Percentiles rank a stretch among this genome's conserved stretches.
phyloP scores from a whole-genome alignment of 2,888 invertebrate species.

The Chrysotoxum bicinctum region DNA sequence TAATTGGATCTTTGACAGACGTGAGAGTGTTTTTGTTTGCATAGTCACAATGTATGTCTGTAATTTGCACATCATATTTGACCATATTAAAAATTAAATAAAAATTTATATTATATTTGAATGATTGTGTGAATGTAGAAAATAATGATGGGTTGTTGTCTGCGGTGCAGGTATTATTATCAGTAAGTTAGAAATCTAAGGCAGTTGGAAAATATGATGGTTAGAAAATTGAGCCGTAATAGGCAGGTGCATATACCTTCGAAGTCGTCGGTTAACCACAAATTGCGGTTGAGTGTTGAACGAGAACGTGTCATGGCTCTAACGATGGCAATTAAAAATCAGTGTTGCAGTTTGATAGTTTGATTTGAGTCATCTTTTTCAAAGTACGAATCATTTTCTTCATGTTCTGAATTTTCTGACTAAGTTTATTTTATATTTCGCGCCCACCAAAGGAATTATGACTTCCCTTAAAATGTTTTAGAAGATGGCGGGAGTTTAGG shows the following conservation, averaged over 20 bases:
- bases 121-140: background rate
- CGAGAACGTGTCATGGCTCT: background rate
- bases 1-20: constrained; percentile 9
- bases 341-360: background rate
- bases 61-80: constrained; percentile 39
- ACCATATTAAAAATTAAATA: background rate
- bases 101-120: background rate
- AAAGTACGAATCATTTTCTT: no score
- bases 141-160: background rate
- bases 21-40: constrained; percentile 39
- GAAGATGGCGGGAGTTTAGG: no score
- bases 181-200: constrained; percentile 1
- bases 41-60: constrained; percentile 48
- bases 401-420: no score
- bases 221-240: constrained; percentile 2
- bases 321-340: background rate
- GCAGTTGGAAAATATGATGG: background rate
- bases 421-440: no score
- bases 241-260: background rate
- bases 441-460: no score
- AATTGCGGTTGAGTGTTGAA: constrained; percentile 7
- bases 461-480: no score
- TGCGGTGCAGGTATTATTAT: background rate
- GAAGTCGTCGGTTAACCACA: background rate
- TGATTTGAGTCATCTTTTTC: no score